A percentile compares a stretch with the other conserved stretches of the same genome.
Conservation (phyloP, 2,888 invertebrate genomes). For the Harmothoe impar region DNA sequence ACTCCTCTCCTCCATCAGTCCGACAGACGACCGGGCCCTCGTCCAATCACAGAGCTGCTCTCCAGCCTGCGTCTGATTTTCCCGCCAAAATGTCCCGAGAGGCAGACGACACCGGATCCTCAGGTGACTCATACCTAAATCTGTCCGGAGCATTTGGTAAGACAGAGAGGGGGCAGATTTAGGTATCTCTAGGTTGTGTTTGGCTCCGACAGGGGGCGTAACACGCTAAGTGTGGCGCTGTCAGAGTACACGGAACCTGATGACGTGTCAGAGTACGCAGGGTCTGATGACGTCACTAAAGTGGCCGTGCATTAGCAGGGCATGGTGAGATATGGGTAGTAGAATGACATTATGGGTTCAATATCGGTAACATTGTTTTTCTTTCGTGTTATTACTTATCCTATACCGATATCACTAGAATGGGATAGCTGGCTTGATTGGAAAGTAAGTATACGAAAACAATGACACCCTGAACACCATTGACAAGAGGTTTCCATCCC, state of each 20-base stretch:
- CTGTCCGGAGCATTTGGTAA: not conserved
- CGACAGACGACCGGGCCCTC: not conserved
- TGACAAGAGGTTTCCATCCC: no score
- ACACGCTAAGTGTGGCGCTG: conserved; percentile 26
- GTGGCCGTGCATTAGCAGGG: not conserved
- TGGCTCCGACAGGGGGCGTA: not conserved
- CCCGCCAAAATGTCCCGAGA: conserved; percentile 13
- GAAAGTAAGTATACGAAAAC: no score
- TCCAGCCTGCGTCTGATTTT: not conserved
- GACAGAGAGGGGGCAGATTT: no score
- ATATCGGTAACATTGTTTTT: no score
- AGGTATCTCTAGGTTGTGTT: not conserved
- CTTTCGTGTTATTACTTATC: no score
- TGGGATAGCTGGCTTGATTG: no score
- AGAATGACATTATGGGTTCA: no score
- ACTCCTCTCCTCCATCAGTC: not conserved
- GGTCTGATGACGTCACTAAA: not conserved
- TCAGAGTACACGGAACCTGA: conserved; percentile 3
- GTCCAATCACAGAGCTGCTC: not conserved
- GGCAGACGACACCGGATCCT: conserved; percentile 4
- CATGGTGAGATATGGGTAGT: no score
- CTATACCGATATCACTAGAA: no score
- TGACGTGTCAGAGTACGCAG: not conserved
- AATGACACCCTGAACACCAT: no score
- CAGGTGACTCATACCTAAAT: not conserved